Evolutionary conservation across 1,140 invertebrate species (phyloP).

Genomic region (Zaprionus inermis): DNA sequence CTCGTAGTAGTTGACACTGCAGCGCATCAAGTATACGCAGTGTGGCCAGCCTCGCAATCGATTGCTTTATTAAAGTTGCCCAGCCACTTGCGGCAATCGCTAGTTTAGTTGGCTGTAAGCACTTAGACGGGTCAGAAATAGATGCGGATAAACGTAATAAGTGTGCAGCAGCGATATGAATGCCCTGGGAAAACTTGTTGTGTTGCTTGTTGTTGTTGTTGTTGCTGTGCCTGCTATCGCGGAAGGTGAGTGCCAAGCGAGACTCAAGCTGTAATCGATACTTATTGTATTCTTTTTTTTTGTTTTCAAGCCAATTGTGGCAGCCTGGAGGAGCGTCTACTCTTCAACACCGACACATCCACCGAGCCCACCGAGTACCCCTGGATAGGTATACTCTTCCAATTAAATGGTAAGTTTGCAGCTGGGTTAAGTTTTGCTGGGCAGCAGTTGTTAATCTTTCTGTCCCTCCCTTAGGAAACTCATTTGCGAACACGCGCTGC

Average conservation of each 20-base stretch:
- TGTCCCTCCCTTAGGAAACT: not conserved
- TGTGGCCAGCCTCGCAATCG: not conserved
- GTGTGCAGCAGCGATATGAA: slow-evolving; percentile 18
- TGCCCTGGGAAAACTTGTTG: slow-evolving; percentile 40
- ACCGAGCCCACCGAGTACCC: slow-evolving; percentile 56
- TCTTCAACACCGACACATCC: slow-evolving; percentile 15
- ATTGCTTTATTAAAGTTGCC: not conserved
- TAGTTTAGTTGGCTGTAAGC: slow-evolving; percentile 39
- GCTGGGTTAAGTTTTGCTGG: too few relatives aligned
- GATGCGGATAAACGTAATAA: slow-evolving; percentile 17
- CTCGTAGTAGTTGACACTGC: too few relatives aligned
- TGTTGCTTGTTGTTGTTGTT: slow-evolving; percentile 22
- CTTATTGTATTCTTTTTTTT: not conserved
- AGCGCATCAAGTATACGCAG: slow-evolving; percentile 28
- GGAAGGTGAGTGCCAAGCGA: slow-evolving; percentile 29
- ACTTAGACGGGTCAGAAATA: slow-evolving; percentile 10
- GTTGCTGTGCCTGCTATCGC: slow-evolving; percentile 12
- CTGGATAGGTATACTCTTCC: slow-evolving; percentile 56
- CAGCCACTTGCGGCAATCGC: not conserved
- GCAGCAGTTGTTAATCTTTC: too few relatives aligned
- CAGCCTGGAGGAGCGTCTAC: slow-evolving; percentile 44
- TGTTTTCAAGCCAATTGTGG: slow-evolving; percentile 35
- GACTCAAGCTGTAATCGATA: not conserved
- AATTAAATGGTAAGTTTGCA: slow-evolving; percentile 23
- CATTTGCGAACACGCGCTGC: slow-evolving; percentile 28